These are phyloP conservation scores for Rhinolophus sinicus DNA, from an alignment of 2,113 vertebrate genomes.

Conservation along the genomic window DNA sequence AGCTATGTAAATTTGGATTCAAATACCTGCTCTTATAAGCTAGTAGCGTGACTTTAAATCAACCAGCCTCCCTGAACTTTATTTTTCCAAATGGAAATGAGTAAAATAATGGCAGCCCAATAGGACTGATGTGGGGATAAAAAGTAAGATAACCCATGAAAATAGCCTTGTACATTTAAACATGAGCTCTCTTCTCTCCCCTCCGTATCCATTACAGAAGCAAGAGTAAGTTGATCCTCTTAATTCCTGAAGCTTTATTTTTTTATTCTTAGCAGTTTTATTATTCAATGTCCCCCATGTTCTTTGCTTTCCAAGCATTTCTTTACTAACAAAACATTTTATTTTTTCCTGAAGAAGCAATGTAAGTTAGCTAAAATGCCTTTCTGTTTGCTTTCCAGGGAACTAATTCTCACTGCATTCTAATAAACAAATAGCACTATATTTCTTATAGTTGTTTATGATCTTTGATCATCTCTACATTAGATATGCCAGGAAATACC, in stretches of 20 bases:
- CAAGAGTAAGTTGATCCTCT: constrained; percentile 42
- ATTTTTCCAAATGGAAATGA: not conserved
- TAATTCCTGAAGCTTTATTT: constrained; percentile 61
- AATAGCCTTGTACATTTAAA: constrained; percentile 6
- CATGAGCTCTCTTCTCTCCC: not conserved
- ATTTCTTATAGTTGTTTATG: constrained; percentile 54
- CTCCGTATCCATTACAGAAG: constrained; percentile 21
- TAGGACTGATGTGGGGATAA: not conserved
- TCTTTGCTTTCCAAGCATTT: constrained; percentile 55
- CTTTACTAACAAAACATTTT: constrained; percentile 34
- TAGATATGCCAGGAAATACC: constrained; percentile 54
- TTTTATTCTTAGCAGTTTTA: constrained; percentile 15
- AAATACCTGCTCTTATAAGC: not conserved
- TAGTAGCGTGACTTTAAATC: not conserved
- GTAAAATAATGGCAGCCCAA: not conserved
- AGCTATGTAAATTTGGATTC: not conserved
- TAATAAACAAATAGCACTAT: constrained; percentile 62
- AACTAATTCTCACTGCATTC: constrained; percentile 79
- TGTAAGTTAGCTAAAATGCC: constrained; percentile 50
- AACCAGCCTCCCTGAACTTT: not conserved
- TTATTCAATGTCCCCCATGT: constrained; percentile 9
- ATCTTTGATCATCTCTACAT: constrained; percentile 1
- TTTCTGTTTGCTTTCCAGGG: constrained; percentile 61
- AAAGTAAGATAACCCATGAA: constrained; percentile 11
- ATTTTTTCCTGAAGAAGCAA: constrained; percentile 56